A percentile compares a stretch with the other conserved stretches of the same genome.
phyloP scores from a whole-genome alignment of 1,140 invertebrate genomes.

The Druon quercuslanigerum region DNA sequence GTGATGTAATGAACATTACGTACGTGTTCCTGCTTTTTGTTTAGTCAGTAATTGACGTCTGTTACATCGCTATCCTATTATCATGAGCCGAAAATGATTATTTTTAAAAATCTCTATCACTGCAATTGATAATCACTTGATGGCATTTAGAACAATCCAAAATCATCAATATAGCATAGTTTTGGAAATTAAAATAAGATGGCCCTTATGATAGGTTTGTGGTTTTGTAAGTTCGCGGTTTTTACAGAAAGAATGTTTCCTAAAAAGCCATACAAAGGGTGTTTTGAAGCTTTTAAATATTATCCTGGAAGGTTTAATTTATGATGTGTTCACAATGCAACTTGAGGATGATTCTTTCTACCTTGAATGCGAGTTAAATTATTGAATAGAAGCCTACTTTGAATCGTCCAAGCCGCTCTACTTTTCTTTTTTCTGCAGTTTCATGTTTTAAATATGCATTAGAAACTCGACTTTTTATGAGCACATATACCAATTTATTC shows the following conservation, averaged over 20 bases:
- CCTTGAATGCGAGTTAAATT: constrained; percentile 8
- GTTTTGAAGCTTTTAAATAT: background rate
- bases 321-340: background rate
- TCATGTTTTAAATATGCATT: constrained; percentile 24
- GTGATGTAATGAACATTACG: constrained; percentile 15
- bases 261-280: too few species aligned
- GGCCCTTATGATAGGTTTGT: too few species aligned
- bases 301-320: background rate
- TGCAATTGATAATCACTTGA: too few species aligned
- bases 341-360: background rate
- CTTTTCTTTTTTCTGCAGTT: constrained; percentile 21
- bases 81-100: background rate
- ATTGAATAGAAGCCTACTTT: constrained; percentile 20
- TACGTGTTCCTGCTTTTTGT: constrained; percentile 26
- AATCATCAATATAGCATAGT: too few species aligned
- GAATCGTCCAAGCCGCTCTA: constrained; percentile 18
- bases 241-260: too few species aligned
- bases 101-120: too few species aligned
- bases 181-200: too few species aligned
- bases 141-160: too few species aligned
- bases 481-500: background rate
- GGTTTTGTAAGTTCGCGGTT: too few species aligned
- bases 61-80: constrained; percentile 4
- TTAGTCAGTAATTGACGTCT: constrained; percentile 6
- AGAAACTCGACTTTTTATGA: constrained; percentile 10